These are phyloP conservation scores for human DNA, from an alignment of 2,113 vertebrate genomes.

Conservation along the genomic window GRCh38 chr9:114472501-114473000, in stretches of 20 bases:
- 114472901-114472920: background rate
- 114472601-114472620: background rate
- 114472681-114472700: background rate
- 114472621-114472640: too few relatives aligned
- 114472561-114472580: background rate
- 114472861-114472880: background rate
- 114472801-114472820: too few relatives aligned
- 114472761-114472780: background rate
- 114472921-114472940: background rate
- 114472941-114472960: background rate
- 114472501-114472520: background rate
- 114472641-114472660: background rate
- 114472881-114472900: background rate
- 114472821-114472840: background rate
- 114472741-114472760: background rate
- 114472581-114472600: background rate
- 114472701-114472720: background rate
- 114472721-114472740: background rate
- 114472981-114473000: background rate
- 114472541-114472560: background rate
- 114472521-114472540: background rate
- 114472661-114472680: background rate
- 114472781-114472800: background rate
- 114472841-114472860: background rate
- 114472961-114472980: background rate